Conservation (phyloP, 2,888 invertebrate genomes). For the Crioceris asparagi region DNA sequence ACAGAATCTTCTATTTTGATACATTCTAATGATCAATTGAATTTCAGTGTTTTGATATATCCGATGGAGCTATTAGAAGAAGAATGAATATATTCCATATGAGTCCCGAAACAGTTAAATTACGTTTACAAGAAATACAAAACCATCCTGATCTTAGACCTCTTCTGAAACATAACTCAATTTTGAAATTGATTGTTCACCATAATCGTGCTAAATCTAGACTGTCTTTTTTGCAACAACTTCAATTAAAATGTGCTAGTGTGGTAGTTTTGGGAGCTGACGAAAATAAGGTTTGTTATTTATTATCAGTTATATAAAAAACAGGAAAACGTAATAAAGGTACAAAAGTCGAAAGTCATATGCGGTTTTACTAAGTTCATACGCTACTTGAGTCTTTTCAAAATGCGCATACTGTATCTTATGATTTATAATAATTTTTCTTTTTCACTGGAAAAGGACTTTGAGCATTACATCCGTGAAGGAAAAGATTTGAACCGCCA, state of each 20-base stretch:
- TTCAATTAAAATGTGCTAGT: constrained; percentile 41
- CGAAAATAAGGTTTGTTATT: too few species aligned
- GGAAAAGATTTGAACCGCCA: constrained; percentile 45
- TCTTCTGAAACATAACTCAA: constrained; percentile 48
- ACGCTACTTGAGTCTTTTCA: too few species aligned
- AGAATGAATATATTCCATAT: constrained; percentile 50
- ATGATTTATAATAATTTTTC: too few species aligned
- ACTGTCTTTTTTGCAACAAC: constrained; percentile 41
- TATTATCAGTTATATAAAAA: too few species aligned
- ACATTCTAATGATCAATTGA: background rate
- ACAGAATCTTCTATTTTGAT: background rate
- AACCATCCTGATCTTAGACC: constrained; percentile 50
- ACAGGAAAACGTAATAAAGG: too few species aligned
- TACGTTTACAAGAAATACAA: constrained; percentile 46
- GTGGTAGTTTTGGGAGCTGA: constrained; percentile 41
- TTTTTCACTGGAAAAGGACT: too few species aligned
- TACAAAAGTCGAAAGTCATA: too few species aligned
- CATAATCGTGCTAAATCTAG: constrained; percentile 41
- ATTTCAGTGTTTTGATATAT: constrained; percentile 45
- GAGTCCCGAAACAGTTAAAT: constrained; percentile 45
- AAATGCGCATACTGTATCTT: too few species aligned
- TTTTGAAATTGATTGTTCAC: constrained; percentile 42
- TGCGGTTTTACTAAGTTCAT: too few species aligned
- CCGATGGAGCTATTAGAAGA: constrained; percentile 41
- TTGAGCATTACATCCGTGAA: constrained; percentile 40